Percentiles rank a stretch among this genome's conserved stretches.
These are phyloP conservation scores for Phrixothrix hirtus DNA, from an alignment of 2,888 invertebrate genomes.

Conservation along the genomic window DNA sequence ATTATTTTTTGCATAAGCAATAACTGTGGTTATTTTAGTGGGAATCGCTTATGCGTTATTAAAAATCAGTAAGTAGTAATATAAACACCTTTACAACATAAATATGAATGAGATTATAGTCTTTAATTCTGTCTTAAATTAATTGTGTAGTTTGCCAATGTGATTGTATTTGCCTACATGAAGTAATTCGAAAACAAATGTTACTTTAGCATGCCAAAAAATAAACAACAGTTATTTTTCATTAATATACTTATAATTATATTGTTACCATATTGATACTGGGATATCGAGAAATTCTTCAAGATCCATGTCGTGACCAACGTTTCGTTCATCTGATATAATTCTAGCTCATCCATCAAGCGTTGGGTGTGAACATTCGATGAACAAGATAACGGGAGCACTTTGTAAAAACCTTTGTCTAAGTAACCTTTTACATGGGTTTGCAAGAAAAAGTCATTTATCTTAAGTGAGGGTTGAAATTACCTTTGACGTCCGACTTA, in stretches of 20 bases:
- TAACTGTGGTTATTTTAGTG: no score
- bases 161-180: no score
- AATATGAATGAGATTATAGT: no score
- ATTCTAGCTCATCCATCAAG: conserved; percentile 54
- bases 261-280: conserved; percentile 39
- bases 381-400: conserved; percentile 56
- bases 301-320: conserved; percentile 54
- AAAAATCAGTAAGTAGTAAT: no score
- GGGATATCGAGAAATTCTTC: conserved; percentile 46
- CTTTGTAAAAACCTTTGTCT: conserved; percentile 56
- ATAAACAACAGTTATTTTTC: conserved; percentile 18
- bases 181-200: conserved; percentile 15
- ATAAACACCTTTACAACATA: no score
- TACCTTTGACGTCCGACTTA: conserved; percentile 49
- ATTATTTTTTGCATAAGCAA: no score
- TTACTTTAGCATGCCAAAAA: conserved; percentile 11
- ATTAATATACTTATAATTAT: conserved; percentile 13
- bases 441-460: conserved; percentile 54
- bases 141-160: no score
- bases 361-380: conserved; percentile 55
- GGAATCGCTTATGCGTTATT: no score
- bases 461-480: conserved; percentile 54
- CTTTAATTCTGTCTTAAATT: no score
- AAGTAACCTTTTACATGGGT: conserved; percentile 55
- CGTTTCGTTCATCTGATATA: conserved; percentile 54